phyloP scores from a whole-genome alignment of 2,888 invertebrate species.

The Drosophila fulvimacula region DNA sequence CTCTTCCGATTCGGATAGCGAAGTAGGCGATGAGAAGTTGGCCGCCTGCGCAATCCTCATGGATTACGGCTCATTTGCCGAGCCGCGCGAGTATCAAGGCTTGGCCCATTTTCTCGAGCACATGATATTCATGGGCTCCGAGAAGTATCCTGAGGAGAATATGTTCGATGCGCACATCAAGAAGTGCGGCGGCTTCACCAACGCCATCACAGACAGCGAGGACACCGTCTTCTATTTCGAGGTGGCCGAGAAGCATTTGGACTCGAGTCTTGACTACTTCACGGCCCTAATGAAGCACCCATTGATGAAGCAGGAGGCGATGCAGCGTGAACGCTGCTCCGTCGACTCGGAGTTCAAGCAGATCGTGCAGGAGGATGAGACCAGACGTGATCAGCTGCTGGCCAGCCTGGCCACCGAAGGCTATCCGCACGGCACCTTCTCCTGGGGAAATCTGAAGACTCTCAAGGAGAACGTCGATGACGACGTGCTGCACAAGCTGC shows the following conservation, averaged over 20 bases:
- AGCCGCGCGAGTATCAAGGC: slow-evolving; percentile 92
- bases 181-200: slow-evolving; percentile 94
- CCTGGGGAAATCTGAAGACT: slow-evolving; percentile 93
- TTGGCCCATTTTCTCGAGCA: slow-evolving; percentile 95
- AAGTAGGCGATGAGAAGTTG: slow-evolving; percentile 83
- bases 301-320: slow-evolving; percentile 92
- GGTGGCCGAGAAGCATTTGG: slow-evolving; percentile 91
- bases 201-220: slow-evolving; percentile 95
- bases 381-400: slow-evolving; percentile 91
- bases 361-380: slow-evolving; percentile 90
- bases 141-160: slow-evolving; percentile 95
- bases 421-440: slow-evolving; percentile 91
- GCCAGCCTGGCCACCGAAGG: slow-evolving; percentile 88
- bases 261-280: slow-evolving; percentile 92
- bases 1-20: slow-evolving; percentile 44
- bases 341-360: slow-evolving; percentile 96
- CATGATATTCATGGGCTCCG: slow-evolving; percentile 97
- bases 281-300: slow-evolving; percentile 95
- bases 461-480: slow-evolving; percentile 88
- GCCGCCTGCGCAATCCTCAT: slow-evolving; percentile 92
- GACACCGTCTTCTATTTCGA: slow-evolving; percentile 95
- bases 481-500: slow-evolving; percentile 88
- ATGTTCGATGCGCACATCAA: slow-evolving; percentile 92
- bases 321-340: slow-evolving; percentile 94
- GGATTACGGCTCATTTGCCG: slow-evolving; percentile 92